Base-by-base conservation (phyloP, 2,113 vertebrate species). In the rabbit (Oryctolagus cuniculus) region DNA sequence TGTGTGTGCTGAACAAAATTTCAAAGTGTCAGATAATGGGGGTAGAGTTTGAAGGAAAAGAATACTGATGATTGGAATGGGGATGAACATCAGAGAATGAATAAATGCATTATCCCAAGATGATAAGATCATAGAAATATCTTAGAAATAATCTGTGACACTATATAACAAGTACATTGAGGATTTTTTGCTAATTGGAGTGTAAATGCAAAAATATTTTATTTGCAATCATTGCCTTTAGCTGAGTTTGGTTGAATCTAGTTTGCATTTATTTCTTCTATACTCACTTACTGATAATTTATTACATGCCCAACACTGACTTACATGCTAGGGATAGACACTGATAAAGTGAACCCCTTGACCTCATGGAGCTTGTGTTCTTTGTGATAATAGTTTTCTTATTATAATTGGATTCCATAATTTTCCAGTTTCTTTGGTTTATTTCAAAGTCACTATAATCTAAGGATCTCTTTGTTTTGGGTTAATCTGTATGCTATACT, bases 201-300 rank as follows among this genome's bases (percentile, higher is more conserved):
- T 88, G 17, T 66, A 78, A 88, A 92, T 75, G 64, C 24, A 66
- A 78, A 93, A 67, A 13, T 78, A 0, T 49, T 90, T 95, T 87
- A 6, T 90, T 93, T 86, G 5, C 12, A 80, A 67, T 72, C 22
- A 69, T 75, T 69, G 5, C n/a, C 58, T 66, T 87, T 31, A 74
- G 6, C 49, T 84, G 34, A 89, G 79, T 63, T 38, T 66, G 83
- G 11, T 7, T 63, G 17, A 95, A 86, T 2, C 19, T 88, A 21
- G 1, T 95, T 92, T 95, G 74, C 1, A 55, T 83, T 93, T 66
- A 90, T 81, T 97, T 5, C 74, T 92, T 91, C 53, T 84, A 66
- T 51, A 93, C 66, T 49, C 83, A 82, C 63, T 86, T 88, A 36
- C 51, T 78, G 31, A 89, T 51, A 91, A 36, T 10, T 38, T 78